phyloP scores from a whole-genome alignment of 2,113 vertebrate species.

The Danio rerio region DNA sequence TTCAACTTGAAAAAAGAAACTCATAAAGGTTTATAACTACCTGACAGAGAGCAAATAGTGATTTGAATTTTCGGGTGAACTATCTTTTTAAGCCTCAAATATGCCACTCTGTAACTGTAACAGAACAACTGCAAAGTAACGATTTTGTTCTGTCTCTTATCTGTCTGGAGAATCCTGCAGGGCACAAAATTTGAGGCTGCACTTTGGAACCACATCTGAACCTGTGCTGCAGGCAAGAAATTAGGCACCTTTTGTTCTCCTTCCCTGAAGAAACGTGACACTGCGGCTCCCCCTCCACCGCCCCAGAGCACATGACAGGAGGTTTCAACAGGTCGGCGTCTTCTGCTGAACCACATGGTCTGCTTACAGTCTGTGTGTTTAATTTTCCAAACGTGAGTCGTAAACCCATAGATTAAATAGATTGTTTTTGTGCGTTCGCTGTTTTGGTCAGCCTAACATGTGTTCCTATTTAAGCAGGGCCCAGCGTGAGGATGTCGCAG shows the following conservation, averaged over 20 bases:
- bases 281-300: conserved; percentile 26
- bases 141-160: conserved; percentile 60
- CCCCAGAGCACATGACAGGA: conserved; percentile 20
- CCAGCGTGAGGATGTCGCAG: conserved; percentile 57
- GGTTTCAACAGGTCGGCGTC: conserved; percentile 51
- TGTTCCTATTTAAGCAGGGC: conserved; percentile 58
- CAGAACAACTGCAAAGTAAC: conserved; percentile 24
- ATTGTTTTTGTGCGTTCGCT: conserved; percentile 3
- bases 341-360: conserved; percentile 34
- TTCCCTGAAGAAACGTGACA: conserved; percentile 51
- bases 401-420: conserved; percentile 29
- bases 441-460: conserved; percentile 59
- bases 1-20: no score
- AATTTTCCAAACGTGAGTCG: background rate
- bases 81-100: no score
- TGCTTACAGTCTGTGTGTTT: background rate
- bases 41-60: no score
- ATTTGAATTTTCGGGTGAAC: no score
- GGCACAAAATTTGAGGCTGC: conserved; percentile 32
- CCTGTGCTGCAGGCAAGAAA: conserved; percentile 38
- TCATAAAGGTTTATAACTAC: no score
- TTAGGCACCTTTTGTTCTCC: conserved; percentile 56
- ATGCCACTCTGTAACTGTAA: no score
- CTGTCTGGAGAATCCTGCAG: conserved; percentile 8
- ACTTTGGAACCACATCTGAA: conserved; percentile 36